Base-by-base conservation (phyloP, 2,888 invertebrate species). In the Sinohyriopsis cumingii region DNA sequence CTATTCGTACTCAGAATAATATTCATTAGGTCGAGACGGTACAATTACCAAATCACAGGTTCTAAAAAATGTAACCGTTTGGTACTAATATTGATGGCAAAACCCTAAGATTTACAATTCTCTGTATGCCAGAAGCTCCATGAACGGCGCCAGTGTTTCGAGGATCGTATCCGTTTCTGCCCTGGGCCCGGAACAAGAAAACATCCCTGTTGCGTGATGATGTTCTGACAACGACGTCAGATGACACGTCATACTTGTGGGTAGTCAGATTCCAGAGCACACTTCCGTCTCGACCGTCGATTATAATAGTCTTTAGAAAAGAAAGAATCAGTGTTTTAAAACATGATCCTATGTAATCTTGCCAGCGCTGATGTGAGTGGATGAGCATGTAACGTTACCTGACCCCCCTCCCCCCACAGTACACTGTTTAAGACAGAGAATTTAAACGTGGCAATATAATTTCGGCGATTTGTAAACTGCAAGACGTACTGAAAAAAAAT, bases 201-300 rank as follows among this genome's bases (percentile, higher is more conserved):
- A 82, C 73, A 65, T 88, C 87, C 28, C 82, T 64, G 67, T 84
- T 71, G 7, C 74, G 67, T 22, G 81, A 72, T 6, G 60, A 68
- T 33, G 87, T 86, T 68, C 78, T 74, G 7, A 82, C 75, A 5
- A 84, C 84, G 5, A 88, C 78, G 73, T 84, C 85, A 12, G 88
- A 87, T 7, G 86, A 81, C 59, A 85, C 82, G 71, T 83, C 82
- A n/a, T 83, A 85, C 33, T 79, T 72, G 33, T 75, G 68, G 9
- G 82, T 78, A 24, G 79, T 78, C 55, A 82, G 69, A 25, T 80
- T 74, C 88, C 87, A 88, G n/a, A 88, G 68, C 0, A 80, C 75
- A 9, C 72, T 68, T 0, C 88, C 88, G 65, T 85, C 83, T 28
- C 69, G 76, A 15, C 88, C 88, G 67, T 84, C 87, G 7, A 88